A percentile compares a stretch with the other conserved stretches of the same genome.
Conservation (phyloP, 2,113 vertebrate species). For the Leptosomus discolor region DNA sequence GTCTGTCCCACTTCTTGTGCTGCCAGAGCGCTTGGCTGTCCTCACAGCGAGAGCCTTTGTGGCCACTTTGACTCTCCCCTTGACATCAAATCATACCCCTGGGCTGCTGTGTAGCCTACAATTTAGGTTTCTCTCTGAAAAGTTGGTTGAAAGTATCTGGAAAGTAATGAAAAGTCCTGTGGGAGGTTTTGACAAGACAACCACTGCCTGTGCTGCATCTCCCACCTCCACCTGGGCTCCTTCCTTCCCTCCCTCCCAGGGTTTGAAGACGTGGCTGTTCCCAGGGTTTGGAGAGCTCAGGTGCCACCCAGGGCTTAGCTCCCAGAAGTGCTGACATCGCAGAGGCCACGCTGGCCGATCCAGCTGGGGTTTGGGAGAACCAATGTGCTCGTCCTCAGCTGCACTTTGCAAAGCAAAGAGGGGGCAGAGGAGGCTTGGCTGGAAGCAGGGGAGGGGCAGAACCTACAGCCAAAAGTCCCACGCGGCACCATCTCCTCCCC, state of each 20-base stretch:
- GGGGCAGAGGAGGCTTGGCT: constrained; percentile 14
- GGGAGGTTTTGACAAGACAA: neutral
- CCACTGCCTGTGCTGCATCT: neutral
- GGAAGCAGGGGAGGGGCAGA: constrained; percentile 39
- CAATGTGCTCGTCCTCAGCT: neutral
- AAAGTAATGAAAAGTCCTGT: neutral
- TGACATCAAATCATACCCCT: neutral
- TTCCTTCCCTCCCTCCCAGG: neutral
- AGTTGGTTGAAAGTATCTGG: neutral
- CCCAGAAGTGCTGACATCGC: neutral
- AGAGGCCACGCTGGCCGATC: neutral
- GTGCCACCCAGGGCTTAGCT: constrained; percentile 30
- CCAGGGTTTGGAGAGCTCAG: constrained; percentile 6
- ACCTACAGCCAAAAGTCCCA: constrained; percentile 25
- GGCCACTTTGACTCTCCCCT: neutral
- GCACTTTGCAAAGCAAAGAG: neutral
- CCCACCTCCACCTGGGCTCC: neutral
- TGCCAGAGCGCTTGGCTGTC: neutral
- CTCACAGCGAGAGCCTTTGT: neutral
- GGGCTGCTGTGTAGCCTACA: neutral
- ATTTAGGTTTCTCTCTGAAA: neutral
- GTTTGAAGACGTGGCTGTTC: neutral
- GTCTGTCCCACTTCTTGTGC: neutral
- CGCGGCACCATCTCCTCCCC: constrained; percentile 35
- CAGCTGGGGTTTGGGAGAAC: constrained; percentile 19